These are phyloP conservation scores for Otolemur crassicaudatus DNA, from an alignment of 2,797 vertebrate species.

Conservation along the genomic window DNA sequence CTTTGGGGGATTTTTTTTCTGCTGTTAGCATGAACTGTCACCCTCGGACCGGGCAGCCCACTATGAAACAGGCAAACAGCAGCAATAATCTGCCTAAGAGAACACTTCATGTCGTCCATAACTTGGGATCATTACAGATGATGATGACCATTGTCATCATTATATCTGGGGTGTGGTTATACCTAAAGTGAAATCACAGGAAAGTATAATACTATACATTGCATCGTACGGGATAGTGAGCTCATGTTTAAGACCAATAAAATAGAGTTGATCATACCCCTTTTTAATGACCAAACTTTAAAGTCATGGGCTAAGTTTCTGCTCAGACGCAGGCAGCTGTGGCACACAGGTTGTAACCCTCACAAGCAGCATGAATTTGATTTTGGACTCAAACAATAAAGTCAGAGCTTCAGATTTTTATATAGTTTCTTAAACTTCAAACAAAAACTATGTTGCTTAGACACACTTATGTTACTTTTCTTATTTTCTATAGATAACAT, in stretches of 20 bases:
- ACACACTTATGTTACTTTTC: neutral
- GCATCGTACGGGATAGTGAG: neutral
- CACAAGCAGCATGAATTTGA: neutral
- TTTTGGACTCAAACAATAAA: conserved; percentile 2
- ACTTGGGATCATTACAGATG: neutral
- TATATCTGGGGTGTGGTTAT: neutral
- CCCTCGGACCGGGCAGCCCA: neutral
- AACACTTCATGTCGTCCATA: neutral
- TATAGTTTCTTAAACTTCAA: neutral
- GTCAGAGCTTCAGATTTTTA: neutral
- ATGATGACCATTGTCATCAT: neutral
- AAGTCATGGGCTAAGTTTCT: neutral
- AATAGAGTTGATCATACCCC: neutral
- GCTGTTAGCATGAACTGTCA: neutral
- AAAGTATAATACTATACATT: neutral
- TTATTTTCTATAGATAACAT: conserved; percentile 11
- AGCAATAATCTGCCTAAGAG: neutral
- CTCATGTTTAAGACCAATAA: neutral
- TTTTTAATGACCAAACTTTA: conserved; percentile 5
- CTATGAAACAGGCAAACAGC: neutral
- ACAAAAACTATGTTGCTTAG: neutral
- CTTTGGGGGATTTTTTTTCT: neutral
- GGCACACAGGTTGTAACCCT: too few species aligned
- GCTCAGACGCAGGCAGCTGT: neutral
- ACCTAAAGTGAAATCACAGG: neutral